These are phyloP conservation scores for Caerostris extrusa DNA, from an alignment of 1,140 invertebrate species.

Conservation along the genomic window DNA sequence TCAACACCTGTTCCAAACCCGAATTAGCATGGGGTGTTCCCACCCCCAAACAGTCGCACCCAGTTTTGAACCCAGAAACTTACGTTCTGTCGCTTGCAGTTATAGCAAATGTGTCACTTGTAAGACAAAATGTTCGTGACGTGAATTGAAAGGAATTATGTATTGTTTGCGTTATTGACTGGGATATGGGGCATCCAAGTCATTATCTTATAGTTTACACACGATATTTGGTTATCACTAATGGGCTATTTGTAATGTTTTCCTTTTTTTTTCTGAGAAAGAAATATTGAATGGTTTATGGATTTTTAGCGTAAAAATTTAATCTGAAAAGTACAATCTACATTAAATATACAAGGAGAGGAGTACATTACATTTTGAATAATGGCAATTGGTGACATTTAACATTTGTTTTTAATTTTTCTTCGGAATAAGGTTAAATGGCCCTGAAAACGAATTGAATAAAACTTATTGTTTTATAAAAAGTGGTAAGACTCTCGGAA, in stretches of 20 bases:
- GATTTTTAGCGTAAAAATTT: too few relatives aligned
- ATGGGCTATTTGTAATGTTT: background rate
- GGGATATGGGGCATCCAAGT: background rate
- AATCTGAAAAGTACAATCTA: too few relatives aligned
- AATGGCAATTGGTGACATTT: too few relatives aligned
- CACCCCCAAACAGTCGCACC: slow-evolving; percentile 11
- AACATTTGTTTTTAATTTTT: too few relatives aligned
- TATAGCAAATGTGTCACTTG: background rate
- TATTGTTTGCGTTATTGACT: background rate
- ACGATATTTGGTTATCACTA: slow-evolving; percentile 2
- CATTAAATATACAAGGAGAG: too few relatives aligned
- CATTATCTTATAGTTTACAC: slow-evolving; percentile 18
- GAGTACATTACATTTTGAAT: too few relatives aligned
- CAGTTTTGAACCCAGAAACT: background rate
- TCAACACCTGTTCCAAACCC: background rate
- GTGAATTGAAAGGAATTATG: background rate
- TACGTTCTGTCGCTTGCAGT: background rate
- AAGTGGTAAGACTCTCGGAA: too few relatives aligned
- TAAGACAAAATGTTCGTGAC: slow-evolving; percentile 1
- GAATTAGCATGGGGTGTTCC: slow-evolving; percentile 14
- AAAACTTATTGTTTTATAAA: too few relatives aligned
- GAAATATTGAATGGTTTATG: background rate
- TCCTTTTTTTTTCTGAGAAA: background rate
- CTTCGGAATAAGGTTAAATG: too few relatives aligned
- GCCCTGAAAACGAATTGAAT: too few relatives aligned